Conservation (phyloP, 2,797 vertebrate species). For the Etheostoma perlongum region DNA sequence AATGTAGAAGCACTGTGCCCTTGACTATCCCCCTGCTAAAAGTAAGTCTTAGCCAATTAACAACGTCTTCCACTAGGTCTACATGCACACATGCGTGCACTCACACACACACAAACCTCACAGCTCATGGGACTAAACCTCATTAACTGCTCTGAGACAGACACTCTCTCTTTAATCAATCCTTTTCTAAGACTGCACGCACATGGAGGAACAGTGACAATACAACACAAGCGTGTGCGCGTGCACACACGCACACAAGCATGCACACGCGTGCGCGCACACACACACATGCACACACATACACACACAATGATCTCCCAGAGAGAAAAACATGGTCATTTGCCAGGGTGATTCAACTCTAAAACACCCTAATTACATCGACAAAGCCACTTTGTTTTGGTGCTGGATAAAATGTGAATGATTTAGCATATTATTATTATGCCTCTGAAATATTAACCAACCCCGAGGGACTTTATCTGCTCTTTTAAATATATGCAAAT, state of each 20-base stretch:
- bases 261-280: conserved; percentile 55
- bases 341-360: conserved; percentile 85
- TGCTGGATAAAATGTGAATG: conserved; percentile 84
- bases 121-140: conserved; percentile 88
- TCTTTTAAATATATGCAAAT: conserved; percentile 88
- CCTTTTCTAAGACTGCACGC: conserved; percentile 84
- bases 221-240: conserved; percentile 68
- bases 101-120: conserved; percentile 68
- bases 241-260: conserved; percentile 50
- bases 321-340: conserved; percentile 85
- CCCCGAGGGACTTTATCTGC: conserved; percentile 83
- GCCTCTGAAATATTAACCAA: conserved; percentile 88
- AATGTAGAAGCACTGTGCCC: conserved; percentile 76
- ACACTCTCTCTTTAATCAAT: conserved; percentile 89
- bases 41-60: conserved; percentile 87
- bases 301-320: conserved; percentile 73
- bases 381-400: conserved; percentile 86
- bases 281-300: conserved; percentile 60
- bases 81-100: conserved; percentile 53
- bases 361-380: conserved; percentile 85
- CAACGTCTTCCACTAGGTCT: conserved; percentile 80
- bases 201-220: conserved; percentile 84
- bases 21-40: conserved; percentile 82
- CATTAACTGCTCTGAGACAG: conserved; percentile 89
- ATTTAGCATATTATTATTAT: conserved; percentile 88